A percentile compares a stretch with the other conserved stretches of the same genome.
phyloP scores from a whole-genome alignment of 2,797 vertebrate genomes.

The Knipowitschia caucasica region DNA sequence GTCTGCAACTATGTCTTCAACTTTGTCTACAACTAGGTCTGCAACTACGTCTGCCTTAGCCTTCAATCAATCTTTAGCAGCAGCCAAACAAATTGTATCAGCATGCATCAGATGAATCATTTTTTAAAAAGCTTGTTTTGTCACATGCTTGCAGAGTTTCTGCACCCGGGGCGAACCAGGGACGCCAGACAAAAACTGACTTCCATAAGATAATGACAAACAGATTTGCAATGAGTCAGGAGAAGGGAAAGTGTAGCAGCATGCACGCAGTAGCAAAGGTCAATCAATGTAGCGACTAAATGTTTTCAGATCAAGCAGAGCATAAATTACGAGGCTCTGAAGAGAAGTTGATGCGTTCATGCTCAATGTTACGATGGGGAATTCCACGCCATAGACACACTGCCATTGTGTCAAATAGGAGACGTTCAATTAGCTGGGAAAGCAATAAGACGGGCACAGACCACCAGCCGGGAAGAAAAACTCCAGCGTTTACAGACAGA shows the following conservation, averaged over 20 bases:
- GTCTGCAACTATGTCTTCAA: too few relatives aligned
- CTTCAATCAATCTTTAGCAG: slow-evolving; percentile 42
- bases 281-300: slow-evolving; percentile 1
- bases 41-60: slow-evolving; percentile 20
- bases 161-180: slow-evolving; percentile 64
- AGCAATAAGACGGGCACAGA: background rate
- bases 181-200: slow-evolving; percentile 63
- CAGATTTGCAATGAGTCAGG: slow-evolving; percentile 51
- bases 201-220: slow-evolving; percentile 60
- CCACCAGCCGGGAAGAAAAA: background rate
- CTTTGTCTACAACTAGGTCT: slow-evolving; percentile 23
- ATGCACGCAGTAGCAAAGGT: slow-evolving; percentile 22
- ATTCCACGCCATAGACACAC: slow-evolving; percentile 19
- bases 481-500: background rate
- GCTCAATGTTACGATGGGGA: slow-evolving; percentile 14
- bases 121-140: slow-evolving; percentile 64
- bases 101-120: slow-evolving; percentile 66
- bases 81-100: slow-evolving; percentile 42
- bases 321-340: slow-evolving; percentile 1
- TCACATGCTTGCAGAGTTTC: slow-evolving; percentile 68
- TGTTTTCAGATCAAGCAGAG: slow-evolving; percentile 12
- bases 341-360: background rate
- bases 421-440: background rate
- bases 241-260: slow-evolving; percentile 53
- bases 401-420: background rate